phyloP scores from a whole-genome alignment of 2,797 vertebrate species.

The Neosilurus mollespiculum region DNA sequence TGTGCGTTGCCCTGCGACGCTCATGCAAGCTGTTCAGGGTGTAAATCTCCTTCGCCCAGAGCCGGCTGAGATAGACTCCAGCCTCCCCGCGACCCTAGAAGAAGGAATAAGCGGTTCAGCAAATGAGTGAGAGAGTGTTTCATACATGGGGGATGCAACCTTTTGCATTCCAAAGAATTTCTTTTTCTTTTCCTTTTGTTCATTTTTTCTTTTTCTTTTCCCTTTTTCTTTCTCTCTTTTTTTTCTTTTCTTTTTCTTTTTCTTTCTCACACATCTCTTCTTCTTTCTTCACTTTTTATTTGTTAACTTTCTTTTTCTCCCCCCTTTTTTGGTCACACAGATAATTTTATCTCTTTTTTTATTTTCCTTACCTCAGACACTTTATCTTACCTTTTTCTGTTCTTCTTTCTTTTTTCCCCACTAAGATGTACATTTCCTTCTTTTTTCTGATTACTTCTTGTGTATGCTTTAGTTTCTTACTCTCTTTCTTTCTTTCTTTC shows the following conservation, averaged over 20 bases:
- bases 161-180: neutral
- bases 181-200: neutral
- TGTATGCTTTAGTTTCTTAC: neutral
- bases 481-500: no score
- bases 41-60: no score
- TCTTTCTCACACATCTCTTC: neutral
- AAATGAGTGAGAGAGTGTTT: neutral
- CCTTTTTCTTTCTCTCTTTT: no score
- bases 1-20: no score
- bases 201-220: neutral
- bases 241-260: neutral
- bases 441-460: neutral
- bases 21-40: no score
- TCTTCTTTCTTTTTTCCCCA: neutral
- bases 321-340: no score
- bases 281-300: neutral
- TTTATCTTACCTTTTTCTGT: neutral
- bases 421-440: neutral
- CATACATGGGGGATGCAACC: neutral
- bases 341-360: neutral
- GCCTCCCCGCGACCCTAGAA: no score
- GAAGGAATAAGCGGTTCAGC: no score
- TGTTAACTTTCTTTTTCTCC: neutral
- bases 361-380: neutral
- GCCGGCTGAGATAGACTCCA: no score